phyloP scores from a whole-genome alignment of 2,113 vertebrate genomes.

The Hippolais icterina region DNA sequence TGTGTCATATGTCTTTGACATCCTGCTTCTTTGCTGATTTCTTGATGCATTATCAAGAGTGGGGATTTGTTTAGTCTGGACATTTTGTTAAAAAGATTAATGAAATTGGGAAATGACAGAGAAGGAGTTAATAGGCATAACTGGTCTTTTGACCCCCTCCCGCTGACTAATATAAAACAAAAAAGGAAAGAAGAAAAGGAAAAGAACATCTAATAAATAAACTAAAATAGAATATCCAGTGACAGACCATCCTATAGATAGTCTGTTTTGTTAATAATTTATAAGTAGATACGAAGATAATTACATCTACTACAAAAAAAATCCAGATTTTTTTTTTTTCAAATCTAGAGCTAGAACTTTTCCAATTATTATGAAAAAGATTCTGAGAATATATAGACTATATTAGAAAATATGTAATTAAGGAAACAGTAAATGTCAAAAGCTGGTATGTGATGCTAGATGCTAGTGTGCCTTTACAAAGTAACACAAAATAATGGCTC shows the following conservation, averaged over 20 bases:
- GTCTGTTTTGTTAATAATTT: not conserved
- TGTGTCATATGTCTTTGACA: not conserved
- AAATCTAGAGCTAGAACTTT: not conserved
- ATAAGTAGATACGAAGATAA: not conserved
- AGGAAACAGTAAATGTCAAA: not conserved
- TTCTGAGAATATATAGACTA: not conserved
- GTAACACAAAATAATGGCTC: not conserved
- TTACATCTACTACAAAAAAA: not conserved
- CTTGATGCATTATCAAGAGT: not conserved
- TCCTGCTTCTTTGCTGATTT: not conserved
- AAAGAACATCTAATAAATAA: not conserved
- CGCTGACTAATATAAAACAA: not conserved
- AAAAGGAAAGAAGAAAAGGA: not conserved
- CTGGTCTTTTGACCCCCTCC: accelerated
- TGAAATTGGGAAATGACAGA: not conserved
- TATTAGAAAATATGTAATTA: not conserved
- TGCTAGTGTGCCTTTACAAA: not conserved
- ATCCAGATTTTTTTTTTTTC: not conserved
- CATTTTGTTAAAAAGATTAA: not conserved
- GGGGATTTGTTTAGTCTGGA: not conserved
- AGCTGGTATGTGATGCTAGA: accelerated
- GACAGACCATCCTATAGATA: not conserved
- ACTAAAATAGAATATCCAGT: not conserved
- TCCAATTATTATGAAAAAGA: not conserved
- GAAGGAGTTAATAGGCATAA: not conserved